These are phyloP conservation scores for Tachuris rubrigastra DNA, from an alignment of 2,113 vertebrate species.

Conservation along the genomic window DNA sequence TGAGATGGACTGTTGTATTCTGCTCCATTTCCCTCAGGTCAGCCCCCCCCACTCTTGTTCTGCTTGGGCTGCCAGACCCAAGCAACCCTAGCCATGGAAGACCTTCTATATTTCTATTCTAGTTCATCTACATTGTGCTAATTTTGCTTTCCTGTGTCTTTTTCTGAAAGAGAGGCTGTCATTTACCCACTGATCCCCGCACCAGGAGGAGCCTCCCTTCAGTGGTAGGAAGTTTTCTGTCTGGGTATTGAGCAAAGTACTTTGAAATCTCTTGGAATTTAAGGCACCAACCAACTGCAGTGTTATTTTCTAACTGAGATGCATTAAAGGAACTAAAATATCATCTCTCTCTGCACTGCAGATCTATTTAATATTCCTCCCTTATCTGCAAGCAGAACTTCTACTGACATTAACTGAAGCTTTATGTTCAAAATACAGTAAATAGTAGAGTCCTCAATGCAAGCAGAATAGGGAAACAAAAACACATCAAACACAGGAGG, in stretches of 20 bases:
- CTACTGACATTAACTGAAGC: not conserved
- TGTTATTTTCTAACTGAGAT: slow-evolving; percentile 34
- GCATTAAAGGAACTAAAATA: slow-evolving; percentile 43
- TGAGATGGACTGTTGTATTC: not conserved
- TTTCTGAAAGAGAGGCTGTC: not conserved
- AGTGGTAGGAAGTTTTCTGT: not conserved
- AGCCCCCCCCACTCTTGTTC: accelerated
- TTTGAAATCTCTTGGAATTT: not conserved
- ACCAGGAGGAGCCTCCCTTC: not conserved
- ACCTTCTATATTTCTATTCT: not conserved
- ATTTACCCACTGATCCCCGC: not conserved
- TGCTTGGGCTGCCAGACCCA: accelerated
- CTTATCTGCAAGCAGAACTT: slow-evolving; percentile 37
- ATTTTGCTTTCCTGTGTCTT: not conserved
- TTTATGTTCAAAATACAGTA: slow-evolving; percentile 12
- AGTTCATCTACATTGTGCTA: not conserved
- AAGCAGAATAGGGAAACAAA: not conserved
- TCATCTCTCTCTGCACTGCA: slow-evolving; percentile 38
- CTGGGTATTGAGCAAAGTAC: not conserved
- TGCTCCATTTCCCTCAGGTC: not conserved
- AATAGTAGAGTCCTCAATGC: not conserved
- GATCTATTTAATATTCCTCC: slow-evolving; percentile 62
- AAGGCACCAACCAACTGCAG: not conserved
- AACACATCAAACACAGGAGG: not conserved
- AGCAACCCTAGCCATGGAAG: not conserved